Percentiles rank a stretch among this genome's conserved stretches.
Evolutionary conservation across 2,888 invertebrate genomes (phyloP).

Genomic region (Lamellibrachia columna): DNA sequence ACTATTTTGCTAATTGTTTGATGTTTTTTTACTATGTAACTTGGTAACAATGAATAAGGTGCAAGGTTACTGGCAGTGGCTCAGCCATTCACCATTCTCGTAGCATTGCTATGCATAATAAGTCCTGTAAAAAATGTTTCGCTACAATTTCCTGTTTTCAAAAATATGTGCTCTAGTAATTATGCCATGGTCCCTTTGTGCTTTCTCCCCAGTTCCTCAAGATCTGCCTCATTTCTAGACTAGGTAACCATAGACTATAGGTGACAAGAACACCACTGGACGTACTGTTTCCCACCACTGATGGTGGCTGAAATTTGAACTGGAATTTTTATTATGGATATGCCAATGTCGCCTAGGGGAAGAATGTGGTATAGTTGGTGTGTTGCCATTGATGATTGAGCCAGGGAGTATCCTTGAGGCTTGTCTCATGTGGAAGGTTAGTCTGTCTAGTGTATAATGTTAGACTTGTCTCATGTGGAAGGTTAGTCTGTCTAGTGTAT

Average conservation of each 20-base stretch:
- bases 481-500: not conserved
- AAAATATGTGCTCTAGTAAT: no score
- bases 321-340: slow-evolving; percentile 5
- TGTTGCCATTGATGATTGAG: not conserved
- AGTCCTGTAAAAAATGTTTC: no score
- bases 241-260: not conserved
- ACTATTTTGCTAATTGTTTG: no score
- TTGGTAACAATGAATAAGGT: no score
- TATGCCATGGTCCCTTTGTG: no score
- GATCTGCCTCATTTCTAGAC: not conserved
- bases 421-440: not conserved
- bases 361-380: not conserved
- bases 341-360: not conserved
- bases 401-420: not conserved
- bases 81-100: no score
- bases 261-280: not conserved
- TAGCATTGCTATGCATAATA: no score
- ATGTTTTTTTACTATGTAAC: no score
- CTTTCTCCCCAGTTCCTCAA: not conserved
- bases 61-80: no score
- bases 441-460: not conserved
- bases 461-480: not conserved
- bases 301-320: not conserved
- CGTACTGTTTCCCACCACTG: not conserved
- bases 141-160: no score